These are phyloP conservation scores for Aplysia californica DNA, from an alignment of 1,140 invertebrate species.

Conservation along the genomic window DNA sequence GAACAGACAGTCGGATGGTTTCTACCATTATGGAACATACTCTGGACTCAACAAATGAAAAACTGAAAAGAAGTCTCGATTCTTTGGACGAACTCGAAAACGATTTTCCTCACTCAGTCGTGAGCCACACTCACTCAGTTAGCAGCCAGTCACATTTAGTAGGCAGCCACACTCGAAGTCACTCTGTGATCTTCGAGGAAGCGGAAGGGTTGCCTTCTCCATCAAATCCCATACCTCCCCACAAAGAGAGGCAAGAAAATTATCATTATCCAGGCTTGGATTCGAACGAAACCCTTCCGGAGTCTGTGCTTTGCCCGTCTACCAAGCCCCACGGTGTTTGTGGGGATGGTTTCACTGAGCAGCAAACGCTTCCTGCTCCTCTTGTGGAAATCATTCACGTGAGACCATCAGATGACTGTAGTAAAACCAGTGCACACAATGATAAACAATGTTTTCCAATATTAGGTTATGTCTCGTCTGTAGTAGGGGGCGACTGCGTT, in stretches of 20 bases:
- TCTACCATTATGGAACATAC: neutral
- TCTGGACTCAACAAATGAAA: neutral
- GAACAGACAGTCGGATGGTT: constrained; percentile 16
- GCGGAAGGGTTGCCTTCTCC: neutral
- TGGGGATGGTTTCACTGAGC: no score
- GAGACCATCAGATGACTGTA: no score
- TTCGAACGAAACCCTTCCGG: neutral
- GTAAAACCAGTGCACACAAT: no score
- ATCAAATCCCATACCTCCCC: neutral
- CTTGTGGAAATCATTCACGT: no score
- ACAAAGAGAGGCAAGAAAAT: neutral
- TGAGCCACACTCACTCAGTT: no score
- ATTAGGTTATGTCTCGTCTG: no score
- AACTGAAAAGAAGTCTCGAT: neutral
- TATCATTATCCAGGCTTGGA: neutral
- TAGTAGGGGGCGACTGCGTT: no score
- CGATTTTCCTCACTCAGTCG: no score
- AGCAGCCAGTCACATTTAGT: neutral
- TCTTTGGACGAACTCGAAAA: neutral
- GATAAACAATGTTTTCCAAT: no score
- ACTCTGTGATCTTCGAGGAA: neutral
- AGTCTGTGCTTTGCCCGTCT: no score
- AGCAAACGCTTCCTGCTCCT: no score
- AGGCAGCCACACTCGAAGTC: neutral
- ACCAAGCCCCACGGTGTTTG: no score